These are phyloP conservation scores for Epicauta chinensis DNA, from an alignment of 1,140 invertebrate genomes.

Conservation along the genomic window DNA sequence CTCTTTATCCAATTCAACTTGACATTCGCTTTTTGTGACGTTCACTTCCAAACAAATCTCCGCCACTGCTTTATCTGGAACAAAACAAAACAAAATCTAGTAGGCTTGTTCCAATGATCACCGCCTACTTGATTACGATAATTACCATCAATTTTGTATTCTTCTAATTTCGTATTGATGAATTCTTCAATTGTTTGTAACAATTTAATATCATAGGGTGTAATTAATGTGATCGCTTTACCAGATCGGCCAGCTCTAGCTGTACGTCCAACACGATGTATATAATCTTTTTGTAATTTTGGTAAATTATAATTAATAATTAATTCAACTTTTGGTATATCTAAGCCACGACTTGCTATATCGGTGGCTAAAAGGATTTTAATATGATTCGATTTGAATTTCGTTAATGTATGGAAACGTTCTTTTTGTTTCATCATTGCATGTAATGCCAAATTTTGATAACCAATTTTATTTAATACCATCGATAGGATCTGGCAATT, in stretches of 20 bases:
- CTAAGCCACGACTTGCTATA: slow-evolving; percentile 89
- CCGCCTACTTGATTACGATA: no score
- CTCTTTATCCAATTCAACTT: slow-evolving; percentile 84
- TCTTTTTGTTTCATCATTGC: slow-evolving; percentile 79
- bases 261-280: slow-evolving; percentile 95
- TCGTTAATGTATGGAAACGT: slow-evolving; percentile 67
- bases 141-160: slow-evolving; percentile 79
- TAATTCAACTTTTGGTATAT: slow-evolving; percentile 83
- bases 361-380: slow-evolving; percentile 94
- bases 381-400: slow-evolving; percentile 79
- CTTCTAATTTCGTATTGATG: slow-evolving; percentile 79
- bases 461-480: slow-evolving; percentile 77
- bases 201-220: slow-evolving; percentile 83
- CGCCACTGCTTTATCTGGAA: slow-evolving; percentile 71
- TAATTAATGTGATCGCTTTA: slow-evolving; percentile 83
- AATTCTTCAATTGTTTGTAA: slow-evolving; percentile 79
- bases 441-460: slow-evolving; percentile 82
- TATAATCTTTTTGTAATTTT: slow-evolving; percentile 84
- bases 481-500: slow-evolving; percentile 80
- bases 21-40: slow-evolving; percentile 83
- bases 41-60: slow-evolving; percentile 88
- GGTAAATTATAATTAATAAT: slow-evolving; percentile 94
- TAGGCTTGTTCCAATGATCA: no score
- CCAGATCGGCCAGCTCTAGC: slow-evolving; percentile 86
- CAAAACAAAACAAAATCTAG: background rate